These are phyloP conservation scores for Ochotona princeps DNA, from an alignment of 2,113 vertebrate species.

Conservation along the genomic window DNA sequence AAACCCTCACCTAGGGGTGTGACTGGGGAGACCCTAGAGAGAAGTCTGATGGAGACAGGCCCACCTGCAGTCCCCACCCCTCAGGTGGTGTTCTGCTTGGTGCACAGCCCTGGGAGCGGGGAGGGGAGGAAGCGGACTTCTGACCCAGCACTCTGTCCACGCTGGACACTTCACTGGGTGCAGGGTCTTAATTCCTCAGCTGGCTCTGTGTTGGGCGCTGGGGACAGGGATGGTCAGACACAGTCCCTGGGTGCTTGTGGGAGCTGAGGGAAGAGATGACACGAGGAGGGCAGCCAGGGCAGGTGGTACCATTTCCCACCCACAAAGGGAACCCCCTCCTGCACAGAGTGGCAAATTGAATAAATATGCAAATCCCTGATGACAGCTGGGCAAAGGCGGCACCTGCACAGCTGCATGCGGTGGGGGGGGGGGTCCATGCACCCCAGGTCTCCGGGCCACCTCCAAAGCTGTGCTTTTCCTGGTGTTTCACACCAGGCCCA, in stretches of 20 bases:
- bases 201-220: neutral
- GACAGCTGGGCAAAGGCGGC: neutral
- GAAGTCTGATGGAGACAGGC: neutral
- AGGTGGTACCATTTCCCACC: neutral
- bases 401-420: neutral
- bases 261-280: neutral
- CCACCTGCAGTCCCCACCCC: neutral
- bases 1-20: neutral
- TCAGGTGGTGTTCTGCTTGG: neutral
- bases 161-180: neutral
- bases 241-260: neutral
- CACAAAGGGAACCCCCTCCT: fast-evolving
- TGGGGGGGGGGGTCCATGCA: too few species aligned
- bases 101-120: neutral
- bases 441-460: neutral
- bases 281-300: neutral
- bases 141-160: neutral
- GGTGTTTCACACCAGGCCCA: fast-evolving
- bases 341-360: neutral
- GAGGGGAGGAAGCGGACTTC: too few species aligned
- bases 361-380: neutral
- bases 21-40: neutral
- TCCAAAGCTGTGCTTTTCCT: neutral
- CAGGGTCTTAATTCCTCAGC: neutral
- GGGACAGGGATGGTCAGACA: neutral